Conservation (phyloP, 2,113 vertebrate species). For the Dermatemys mawii region DNA sequence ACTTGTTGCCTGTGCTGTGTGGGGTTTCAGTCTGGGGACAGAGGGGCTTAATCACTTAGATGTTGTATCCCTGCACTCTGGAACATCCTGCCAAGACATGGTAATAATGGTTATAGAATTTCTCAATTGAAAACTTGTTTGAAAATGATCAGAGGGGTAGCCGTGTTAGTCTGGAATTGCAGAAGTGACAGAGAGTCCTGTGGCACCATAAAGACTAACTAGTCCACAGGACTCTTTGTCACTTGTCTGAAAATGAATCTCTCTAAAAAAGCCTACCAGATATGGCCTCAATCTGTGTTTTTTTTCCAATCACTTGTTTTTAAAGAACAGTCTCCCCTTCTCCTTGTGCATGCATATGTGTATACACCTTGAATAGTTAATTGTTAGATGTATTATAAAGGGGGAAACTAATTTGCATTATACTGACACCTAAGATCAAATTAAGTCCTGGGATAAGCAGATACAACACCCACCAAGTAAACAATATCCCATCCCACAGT, state of each 20-base stretch:
- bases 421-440: not conserved
- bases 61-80: not conserved
- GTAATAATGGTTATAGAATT: not conserved
- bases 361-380: not conserved
- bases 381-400: not conserved
- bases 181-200: no score
- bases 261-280: slow-evolving; percentile 1
- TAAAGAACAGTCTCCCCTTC: not conserved
- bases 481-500: not conserved
- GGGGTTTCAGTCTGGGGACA: not conserved
- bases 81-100: slow-evolving; percentile 27
- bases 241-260: slow-evolving; percentile 37
- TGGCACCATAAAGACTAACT: no score
- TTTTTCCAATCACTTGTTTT: not conserved
- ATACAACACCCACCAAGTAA: not conserved
- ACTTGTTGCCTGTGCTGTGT: not conserved
- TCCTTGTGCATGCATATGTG: not conserved
- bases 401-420: not conserved
- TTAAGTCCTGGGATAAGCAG: not conserved
- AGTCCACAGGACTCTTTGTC: no score
- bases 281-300: not conserved
- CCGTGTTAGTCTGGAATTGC: no score
- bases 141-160: no score
- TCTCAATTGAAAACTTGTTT: slow-evolving; percentile 13
- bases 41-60: not conserved